Evolutionary conservation across 2,888 invertebrate species (phyloP).

Genomic region (Eretmocerus hayati): DNA sequence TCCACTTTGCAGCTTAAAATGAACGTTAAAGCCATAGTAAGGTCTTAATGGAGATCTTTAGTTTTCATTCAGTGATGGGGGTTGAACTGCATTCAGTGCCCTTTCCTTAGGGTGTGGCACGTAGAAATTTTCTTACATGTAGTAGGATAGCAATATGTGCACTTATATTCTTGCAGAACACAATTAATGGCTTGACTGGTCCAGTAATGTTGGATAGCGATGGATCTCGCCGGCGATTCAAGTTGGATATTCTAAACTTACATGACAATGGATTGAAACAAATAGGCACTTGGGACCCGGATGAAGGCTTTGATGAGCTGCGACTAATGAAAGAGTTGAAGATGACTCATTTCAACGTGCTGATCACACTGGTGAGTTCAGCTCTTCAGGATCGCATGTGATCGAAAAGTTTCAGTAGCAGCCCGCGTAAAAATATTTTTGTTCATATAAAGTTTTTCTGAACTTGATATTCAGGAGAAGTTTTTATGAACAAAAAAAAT

Average conservation of each 20-base stretch:
- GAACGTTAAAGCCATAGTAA: too few relatives aligned
- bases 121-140: neutral
- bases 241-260: constrained; percentile 62
- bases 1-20: too few relatives aligned
- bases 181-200: constrained; percentile 65
- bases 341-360: constrained; percentile 56
- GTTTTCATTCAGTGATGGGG: too few relatives aligned
- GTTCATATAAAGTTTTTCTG: too few relatives aligned
- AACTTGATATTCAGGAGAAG: too few relatives aligned
- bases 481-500: too few relatives aligned
- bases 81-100: too few relatives aligned
- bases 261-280: constrained; percentile 58
- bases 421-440: too few relatives aligned
- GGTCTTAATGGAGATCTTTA: too few relatives aligned
- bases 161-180: constrained; percentile 50
- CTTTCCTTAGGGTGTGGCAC: too few relatives aligned
- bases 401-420: too few relatives aligned
- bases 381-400: too few relatives aligned
- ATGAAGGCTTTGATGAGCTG: constrained; percentile 54
- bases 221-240: constrained; percentile 67
- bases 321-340: constrained; percentile 34
- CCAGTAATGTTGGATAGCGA: constrained; percentile 69
- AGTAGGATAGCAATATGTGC: neutral
- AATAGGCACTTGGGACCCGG: constrained; percentile 63
- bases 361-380: constrained; percentile 74